Percentiles rank a stretch among this genome's conserved stretches.
phyloP scores from a whole-genome alignment of 2,113 vertebrate species.

The Perca schrenkii region DNA sequence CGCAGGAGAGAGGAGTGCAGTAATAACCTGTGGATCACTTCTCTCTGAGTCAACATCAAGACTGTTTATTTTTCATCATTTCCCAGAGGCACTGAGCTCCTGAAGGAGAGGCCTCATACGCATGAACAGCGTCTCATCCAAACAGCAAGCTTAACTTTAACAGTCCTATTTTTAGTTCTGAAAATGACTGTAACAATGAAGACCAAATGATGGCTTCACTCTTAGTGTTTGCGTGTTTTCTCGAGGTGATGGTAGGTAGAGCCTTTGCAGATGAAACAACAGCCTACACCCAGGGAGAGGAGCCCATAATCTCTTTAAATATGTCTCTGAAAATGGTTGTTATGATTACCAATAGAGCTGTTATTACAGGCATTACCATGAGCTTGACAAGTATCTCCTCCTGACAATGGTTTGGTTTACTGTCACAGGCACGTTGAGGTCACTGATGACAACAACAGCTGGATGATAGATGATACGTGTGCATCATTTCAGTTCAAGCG shows the following conservation, averaged over 20 bases:
- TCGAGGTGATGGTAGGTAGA: slow-evolving; percentile 27
- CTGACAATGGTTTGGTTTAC: slow-evolving; percentile 26
- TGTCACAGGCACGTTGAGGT: slow-evolving; percentile 23
- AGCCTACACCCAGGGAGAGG: slow-evolving; percentile 43
- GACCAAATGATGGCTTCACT: slow-evolving; percentile 44
- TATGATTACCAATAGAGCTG: slow-evolving; percentile 59
- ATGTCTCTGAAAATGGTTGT: slow-evolving; percentile 60
- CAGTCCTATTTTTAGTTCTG: slow-evolving; percentile 30
- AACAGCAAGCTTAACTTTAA: slow-evolving; percentile 17
- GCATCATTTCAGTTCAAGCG: not conserved
- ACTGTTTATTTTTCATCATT: slow-evolving; percentile 78
- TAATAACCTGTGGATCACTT: slow-evolving; percentile 76
- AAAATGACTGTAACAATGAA: slow-evolving; percentile 22
- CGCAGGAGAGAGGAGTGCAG: slow-evolving; percentile 62
- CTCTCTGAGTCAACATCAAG: slow-evolving; percentile 76
- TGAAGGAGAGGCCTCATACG: slow-evolving; percentile 48
- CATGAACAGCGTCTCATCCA: slow-evolving; percentile 38
- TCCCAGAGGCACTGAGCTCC: slow-evolving; percentile 70
- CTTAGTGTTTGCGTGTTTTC: slow-evolving; percentile 32
- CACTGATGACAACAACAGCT: slow-evolving; percentile 38
- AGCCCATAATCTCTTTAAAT: slow-evolving; percentile 74
- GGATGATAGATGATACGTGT: slow-evolving; percentile 29
- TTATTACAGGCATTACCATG: slow-evolving; percentile 67
- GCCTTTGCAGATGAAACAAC: slow-evolving; percentile 52
- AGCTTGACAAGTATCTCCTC: slow-evolving; percentile 47